Conservation (phyloP, 2,113 vertebrate genomes). For the Aleadryas rufinucha region DNA sequence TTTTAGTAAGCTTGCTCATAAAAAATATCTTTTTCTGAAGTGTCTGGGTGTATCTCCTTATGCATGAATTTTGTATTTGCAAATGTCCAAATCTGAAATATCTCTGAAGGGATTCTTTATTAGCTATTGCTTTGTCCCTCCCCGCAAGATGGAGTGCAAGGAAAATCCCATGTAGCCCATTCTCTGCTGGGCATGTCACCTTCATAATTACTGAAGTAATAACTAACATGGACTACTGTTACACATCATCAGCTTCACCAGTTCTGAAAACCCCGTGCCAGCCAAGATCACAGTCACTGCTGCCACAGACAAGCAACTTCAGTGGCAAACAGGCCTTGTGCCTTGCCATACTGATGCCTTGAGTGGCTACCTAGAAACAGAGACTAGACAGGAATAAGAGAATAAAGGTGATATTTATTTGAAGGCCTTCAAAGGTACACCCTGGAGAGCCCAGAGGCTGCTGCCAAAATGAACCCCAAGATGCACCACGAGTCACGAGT, state of each 20-base stretch:
- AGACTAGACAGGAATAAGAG: no score
- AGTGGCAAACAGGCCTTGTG: background rate
- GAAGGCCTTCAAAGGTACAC: no score
- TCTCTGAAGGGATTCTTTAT: background rate
- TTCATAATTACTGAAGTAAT: background rate
- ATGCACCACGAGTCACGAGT: no score
- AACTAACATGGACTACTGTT: background rate
- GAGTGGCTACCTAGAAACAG: no score
- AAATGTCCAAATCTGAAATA: background rate
- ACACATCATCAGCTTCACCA: accelerated
- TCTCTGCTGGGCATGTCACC: background rate
- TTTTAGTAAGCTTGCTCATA: background rate
- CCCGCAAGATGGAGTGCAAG: background rate
- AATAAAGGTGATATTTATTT: no score
- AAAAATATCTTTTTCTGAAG: background rate
- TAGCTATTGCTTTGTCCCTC: background rate
- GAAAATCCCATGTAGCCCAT: background rate
- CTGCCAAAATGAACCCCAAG: no score
- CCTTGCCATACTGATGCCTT: background rate
- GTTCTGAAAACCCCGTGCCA: background rate
- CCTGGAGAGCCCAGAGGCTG: no score
- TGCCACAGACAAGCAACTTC: background rate
- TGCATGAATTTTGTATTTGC: background rate
- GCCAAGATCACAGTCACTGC: background rate
- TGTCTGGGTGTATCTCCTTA: background rate